These are phyloP conservation scores for Campaea margaritaria DNA, from an alignment of 2,888 invertebrate genomes.

Conservation along the genomic window DNA sequence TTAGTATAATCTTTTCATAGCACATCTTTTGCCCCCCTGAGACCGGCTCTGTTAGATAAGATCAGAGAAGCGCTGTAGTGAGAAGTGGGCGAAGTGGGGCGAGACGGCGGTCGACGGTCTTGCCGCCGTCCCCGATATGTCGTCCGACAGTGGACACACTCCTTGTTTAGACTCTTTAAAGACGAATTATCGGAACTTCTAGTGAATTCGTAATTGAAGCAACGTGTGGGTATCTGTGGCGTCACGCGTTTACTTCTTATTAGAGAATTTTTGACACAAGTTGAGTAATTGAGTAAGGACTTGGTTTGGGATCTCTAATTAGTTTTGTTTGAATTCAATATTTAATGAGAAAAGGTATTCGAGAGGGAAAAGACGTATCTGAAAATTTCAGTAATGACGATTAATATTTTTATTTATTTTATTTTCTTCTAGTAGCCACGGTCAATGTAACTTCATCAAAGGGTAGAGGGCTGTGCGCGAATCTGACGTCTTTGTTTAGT, in stretches of 20 bases:
- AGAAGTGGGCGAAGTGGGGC: conserved; percentile 64
- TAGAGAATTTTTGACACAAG: conserved; percentile 11
- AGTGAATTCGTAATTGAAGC: conserved; percentile 34
- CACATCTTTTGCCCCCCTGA: neutral
- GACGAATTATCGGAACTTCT: conserved; percentile 21
- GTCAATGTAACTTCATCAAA: too few relatives aligned
- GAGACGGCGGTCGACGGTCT: conserved; percentile 33
- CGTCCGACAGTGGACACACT: conserved; percentile 31
- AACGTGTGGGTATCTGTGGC: conserved; percentile 27
- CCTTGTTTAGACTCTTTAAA: conserved; percentile 32
- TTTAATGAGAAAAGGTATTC: neutral
- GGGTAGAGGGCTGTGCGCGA: too few relatives aligned
- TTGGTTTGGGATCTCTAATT: conserved; percentile 5
- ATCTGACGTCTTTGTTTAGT: too few relatives aligned
- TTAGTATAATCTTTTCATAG: neutral
- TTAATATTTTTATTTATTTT: too few relatives aligned
- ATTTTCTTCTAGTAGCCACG: too few relatives aligned
- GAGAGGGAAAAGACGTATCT: too few relatives aligned
- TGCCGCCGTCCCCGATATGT: conserved; percentile 28
- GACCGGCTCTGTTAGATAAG: conserved; percentile 50
- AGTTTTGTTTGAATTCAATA: neutral
- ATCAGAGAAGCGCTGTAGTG: conserved; percentile 52
- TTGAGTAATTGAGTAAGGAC: neutral
- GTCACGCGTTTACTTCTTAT: conserved; percentile 9
- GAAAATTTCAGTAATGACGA: too few relatives aligned